phyloP scores from a whole-genome alignment of 2,797 vertebrate genomes.

The Melanotaenia trifasciata region DNA sequence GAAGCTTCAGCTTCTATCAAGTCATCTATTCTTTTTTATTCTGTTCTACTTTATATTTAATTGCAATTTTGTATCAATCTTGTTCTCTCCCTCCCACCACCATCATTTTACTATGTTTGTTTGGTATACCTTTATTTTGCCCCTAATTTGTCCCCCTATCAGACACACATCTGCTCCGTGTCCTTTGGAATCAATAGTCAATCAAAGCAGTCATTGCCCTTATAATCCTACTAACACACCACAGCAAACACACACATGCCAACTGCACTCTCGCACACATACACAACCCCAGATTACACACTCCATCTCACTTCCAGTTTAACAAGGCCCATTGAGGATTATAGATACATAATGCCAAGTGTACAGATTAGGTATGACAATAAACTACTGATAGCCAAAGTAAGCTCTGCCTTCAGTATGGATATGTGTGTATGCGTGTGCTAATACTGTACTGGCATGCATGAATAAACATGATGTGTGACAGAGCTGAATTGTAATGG shows the following conservation, averaged over 20 bases:
- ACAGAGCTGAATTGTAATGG: slow-evolving; percentile 83
- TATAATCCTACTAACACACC: slow-evolving; percentile 74
- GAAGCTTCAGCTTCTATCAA: slow-evolving; percentile 73
- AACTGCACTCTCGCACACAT: slow-evolving; percentile 30
- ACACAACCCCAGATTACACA: slow-evolving; percentile 74
- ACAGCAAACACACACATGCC: slow-evolving; percentile 52
- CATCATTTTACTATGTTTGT: slow-evolving; percentile 33
- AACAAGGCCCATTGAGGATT: slow-evolving; percentile 78
- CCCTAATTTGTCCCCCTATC: slow-evolving; percentile 47
- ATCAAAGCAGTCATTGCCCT: slow-evolving; percentile 82
- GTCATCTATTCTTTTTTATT: slow-evolving; percentile 57
- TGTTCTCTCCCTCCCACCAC: slow-evolving; percentile 12
- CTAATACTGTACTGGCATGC: slow-evolving; percentile 77
- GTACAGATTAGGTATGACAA: slow-evolving; percentile 86
- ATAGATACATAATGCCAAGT: slow-evolving; percentile 78
- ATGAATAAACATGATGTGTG: slow-evolving; percentile 85
- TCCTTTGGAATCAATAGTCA: slow-evolving; percentile 80
- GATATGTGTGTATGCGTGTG: slow-evolving; percentile 39
- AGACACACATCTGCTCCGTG: slow-evolving; percentile 53
- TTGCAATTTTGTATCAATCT: slow-evolving; percentile 18
- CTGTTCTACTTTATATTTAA: slow-evolving; percentile 37
- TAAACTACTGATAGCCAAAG: slow-evolving; percentile 82
- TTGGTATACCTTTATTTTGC: slow-evolving; percentile 65
- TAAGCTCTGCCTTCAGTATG: slow-evolving; percentile 71
- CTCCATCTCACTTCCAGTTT: slow-evolving; percentile 76